Conservation (phyloP, 2,113 vertebrate species). For the Cathartes aura region DNA sequence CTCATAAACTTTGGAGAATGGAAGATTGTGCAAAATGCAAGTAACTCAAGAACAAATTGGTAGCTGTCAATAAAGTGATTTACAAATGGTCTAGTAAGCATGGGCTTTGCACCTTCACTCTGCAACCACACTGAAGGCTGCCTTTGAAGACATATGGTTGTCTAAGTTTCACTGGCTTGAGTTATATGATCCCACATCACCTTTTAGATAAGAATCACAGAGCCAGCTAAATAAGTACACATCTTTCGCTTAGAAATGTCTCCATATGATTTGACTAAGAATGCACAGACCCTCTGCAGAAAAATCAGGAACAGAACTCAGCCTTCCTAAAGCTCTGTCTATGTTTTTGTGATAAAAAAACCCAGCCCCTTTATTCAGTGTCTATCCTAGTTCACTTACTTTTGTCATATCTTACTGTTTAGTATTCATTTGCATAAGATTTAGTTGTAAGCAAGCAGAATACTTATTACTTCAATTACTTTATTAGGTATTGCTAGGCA, state of each 20-base stretch:
- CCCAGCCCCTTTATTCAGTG: neutral
- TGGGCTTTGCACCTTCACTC: neutral
- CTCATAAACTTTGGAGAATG: neutral
- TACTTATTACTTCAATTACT: conserved; percentile 4
- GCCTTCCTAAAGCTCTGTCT: neutral
- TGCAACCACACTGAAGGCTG: neutral
- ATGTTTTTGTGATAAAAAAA: neutral
- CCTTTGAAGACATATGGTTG: neutral
- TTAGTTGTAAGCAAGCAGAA: neutral
- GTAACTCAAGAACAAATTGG: neutral
- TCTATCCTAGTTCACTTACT: neutral
- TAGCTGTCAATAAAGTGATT: neutral
- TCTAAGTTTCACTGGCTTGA: neutral
- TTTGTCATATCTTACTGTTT: neutral
- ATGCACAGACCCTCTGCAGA: neutral
- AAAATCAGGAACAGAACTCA: neutral
- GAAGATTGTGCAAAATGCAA: neutral
- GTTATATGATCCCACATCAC: neutral
- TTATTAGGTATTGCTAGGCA: neutral
- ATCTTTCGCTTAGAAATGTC: neutral
- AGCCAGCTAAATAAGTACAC: neutral
- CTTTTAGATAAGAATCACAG: neutral
- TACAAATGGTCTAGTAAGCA: neutral
- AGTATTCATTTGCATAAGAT: neutral
- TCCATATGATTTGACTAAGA: neutral